Base-by-base conservation (phyloP, 2,113 vertebrate genomes). In the Lamprotornis superbus region DNA sequence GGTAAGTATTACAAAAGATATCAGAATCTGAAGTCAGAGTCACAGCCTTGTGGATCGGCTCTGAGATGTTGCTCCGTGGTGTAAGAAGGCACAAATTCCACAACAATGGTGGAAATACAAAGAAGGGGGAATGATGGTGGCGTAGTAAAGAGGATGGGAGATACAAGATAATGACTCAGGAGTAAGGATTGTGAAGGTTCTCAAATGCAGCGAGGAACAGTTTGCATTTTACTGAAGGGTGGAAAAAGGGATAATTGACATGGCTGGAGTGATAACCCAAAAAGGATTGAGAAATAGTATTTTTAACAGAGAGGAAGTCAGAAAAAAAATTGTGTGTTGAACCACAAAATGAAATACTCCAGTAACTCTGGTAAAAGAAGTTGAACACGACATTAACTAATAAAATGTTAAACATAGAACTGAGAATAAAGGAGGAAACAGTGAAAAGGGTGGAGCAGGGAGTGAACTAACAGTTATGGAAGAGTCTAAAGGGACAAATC, bases 381-480 rank as follows among this genome's bases (percentile, higher is more conserved):
- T 28, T 75, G 31, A 12, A 55, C 16, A 37, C 35, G 67, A 65
- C 1, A 53, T 67, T 73, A 76, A 56, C 10, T 46, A 85, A 77
- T 33, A 60, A 87, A 85, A 76, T 42, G 8, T 69, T 52, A 49
- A 75, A 57, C 7, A 79, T 18, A 52, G 12, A 82, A 55, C 2
- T 47, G 27, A 75, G 35, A 50, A 46, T 73, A 86, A 57, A 35
- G 30, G n/a, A 83, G 20, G 39, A 77, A 94, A 53, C 7, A 40
- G 14, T 70, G 35, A 73, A 76, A 87, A 83, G 5, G 9, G 6
- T 37, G 12, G 27, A 61, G 20, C 11, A 52, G 16, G 22, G 5
- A 1, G 5, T 12, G 5, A 52, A 56, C 30, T 78, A 24, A n/a
- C 5, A 25, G 5, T 44, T 73, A 33, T 1, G 1, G 14, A 40